phyloP scores from a whole-genome alignment of 2,888 invertebrate genomes.

The Eudasyphora cyanicolor region DNA sequence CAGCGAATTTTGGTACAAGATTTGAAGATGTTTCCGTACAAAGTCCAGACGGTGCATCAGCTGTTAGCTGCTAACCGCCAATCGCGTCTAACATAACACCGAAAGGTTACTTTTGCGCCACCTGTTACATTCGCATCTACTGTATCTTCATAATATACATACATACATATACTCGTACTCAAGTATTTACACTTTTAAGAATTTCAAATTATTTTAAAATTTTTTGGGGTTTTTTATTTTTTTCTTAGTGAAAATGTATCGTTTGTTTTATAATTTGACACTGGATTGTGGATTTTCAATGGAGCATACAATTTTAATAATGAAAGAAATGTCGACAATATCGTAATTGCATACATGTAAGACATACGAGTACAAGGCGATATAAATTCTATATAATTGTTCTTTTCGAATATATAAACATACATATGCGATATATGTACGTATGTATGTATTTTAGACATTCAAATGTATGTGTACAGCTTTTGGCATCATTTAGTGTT shows the following conservation, averaged over 20 bases:
- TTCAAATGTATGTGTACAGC: slow-evolving; percentile 42
- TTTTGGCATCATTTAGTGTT: slow-evolving; percentile 56
- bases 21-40: no score
- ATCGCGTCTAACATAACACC: no score
- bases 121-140: no score
- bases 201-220: background rate
- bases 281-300: background rate
- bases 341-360: no score
- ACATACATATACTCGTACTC: background rate
- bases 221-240: background rate
- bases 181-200: background rate
- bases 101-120: no score
- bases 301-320: background rate
- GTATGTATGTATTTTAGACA: slow-evolving; percentile 27
- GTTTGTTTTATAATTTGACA: slow-evolving; percentile 9
- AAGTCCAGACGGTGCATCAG: no score
- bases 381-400: background rate
- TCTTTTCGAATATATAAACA: background rate
- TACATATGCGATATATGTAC: background rate
- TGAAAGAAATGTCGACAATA: background rate
- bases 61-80: no score
- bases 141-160: background rate
- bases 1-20: no score
- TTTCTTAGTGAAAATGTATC: no score
- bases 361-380: background rate